Base-by-base conservation (phyloP, 1,140 invertebrate species). In the Caenorhabditis remanei region DNA sequence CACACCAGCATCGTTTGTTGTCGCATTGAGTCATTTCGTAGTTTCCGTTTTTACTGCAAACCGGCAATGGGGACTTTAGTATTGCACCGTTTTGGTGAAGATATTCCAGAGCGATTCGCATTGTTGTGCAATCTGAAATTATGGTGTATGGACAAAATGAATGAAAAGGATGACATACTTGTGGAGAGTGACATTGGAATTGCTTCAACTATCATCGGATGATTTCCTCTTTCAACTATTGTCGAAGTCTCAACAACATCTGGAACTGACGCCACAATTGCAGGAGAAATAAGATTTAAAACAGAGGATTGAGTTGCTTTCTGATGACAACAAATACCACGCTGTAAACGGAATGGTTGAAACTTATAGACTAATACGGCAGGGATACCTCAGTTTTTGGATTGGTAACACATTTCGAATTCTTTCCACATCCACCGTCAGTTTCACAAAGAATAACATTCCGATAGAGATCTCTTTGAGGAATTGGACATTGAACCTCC, bases 1-100 rank as follows among this genome's bases (percentile, higher is more conserved):
- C 88, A 71, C 88, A 89, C 88, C 88, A 89, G 24, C 88, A 89
- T 41, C 55, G 67, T 55, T 84, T 88, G 65, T 43, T 48, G 43
- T 75, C 67, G 67, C 67, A 75, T 75, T 75, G 67, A 16, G 67
- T 75, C 67, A 5, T 43, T 46, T 75, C 67, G 67, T 75, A 75
- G 43, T 75, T 75, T 75, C 67, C 67, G 41, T 75, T 75, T 75
- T 46, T 48, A 75, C 67, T 75, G 67, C 67, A 75, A 14, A 75
- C 16, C 5, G 67, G 67, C 6, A 75, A 32, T 21, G 67, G 67
- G 43, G 67, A 75, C 46, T 75, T 75, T 21, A 75, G 67, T 32
- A 48, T 46, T 9, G 67, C 67, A 4, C 67, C 67, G 43, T 75
- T 75, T n/a, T 75, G 67, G 9, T 75, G 67, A 5, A 75, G 67